Evolutionary conservation across 2,888 invertebrate genomes (phyloP), one percentile per base, ranked within the genome.

Genomic region (Cerceris ruficornis): DNA sequence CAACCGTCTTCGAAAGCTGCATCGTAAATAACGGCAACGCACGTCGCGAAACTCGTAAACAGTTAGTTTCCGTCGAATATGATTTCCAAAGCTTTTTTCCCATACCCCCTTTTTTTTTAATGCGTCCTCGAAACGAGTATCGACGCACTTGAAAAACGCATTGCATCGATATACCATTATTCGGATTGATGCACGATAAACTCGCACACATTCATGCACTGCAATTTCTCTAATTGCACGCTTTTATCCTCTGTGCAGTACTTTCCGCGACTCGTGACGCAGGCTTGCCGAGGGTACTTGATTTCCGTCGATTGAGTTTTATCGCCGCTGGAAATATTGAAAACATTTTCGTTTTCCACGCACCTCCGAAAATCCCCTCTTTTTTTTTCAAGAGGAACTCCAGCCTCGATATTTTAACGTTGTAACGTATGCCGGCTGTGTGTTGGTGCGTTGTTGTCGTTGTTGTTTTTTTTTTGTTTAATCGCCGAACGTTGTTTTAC

Each of bases 171-270:
- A 82, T 69, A 82, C 81, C 79, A 84, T 84, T 84, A 84, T 81
- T 82, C 78, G 82, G 77, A 84, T 85, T 84, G 84, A 82, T 78
- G 71, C 72, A 60, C 80, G 79, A 83, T 84, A 75, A 82, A 84
- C 82, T 80, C 80, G 55, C 66, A 65, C 72, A 65, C 54, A 42
- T 70, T 58, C 66, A 60, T 69, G 50, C 65, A 66, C 71, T 79
- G 84, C 84, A 85, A 85, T 84, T 85, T 82, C 84, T 84, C 84
- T 85, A 85, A 85, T 85, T 85, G 84, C 84, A 81, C 72, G 84
- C 84, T 82, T 85, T 85, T 79, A 85, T 79, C 75, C 66, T 71
- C 69, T 62, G 68, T 61, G 77, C 81, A 72, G 76, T 83, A 82
- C 80, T 84, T 84, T 81, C 75, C 74, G 75, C 75, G 64, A 70